Evolutionary conservation across 2,888 invertebrate genomes (phyloP).

Genomic region (Caenorhabditis wallacei): DNA sequence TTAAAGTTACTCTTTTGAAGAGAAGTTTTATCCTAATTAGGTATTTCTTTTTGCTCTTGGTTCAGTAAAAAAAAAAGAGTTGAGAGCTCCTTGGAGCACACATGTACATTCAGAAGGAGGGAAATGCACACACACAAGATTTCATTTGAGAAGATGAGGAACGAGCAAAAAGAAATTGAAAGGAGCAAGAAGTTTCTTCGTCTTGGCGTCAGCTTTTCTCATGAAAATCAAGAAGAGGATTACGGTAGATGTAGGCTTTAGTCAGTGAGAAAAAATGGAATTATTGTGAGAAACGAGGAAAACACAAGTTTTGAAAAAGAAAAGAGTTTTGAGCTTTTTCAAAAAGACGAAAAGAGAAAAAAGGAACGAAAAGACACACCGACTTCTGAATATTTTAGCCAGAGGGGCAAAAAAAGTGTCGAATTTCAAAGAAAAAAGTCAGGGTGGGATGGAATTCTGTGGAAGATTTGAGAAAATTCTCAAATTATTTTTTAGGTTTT

Average conservation of each 20-base stretch:
- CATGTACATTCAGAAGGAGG: not conserved
- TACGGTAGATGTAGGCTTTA: not conserved
- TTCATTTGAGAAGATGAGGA: constrained; percentile 41
- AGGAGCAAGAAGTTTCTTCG: constrained; percentile 11
- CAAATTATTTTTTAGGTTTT: not conserved
- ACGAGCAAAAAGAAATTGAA: constrained; percentile 2
- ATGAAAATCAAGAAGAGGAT: constrained; percentile 13
- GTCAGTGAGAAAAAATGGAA: not conserved
- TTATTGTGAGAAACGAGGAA: constrained; percentile 8
- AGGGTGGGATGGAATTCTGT: constrained; percentile 11
- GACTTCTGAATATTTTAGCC: constrained; percentile 19
- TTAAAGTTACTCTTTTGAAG: not conserved
- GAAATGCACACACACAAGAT: constrained; percentile 16
- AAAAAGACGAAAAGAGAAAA: constrained; percentile 5
- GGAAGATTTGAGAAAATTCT: not conserved
- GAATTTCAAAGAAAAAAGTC: constrained; percentile 29
- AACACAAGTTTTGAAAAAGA: constrained; percentile 17
- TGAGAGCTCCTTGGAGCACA: not conserved
- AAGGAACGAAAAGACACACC: not conserved
- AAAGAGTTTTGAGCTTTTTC: not conserved
- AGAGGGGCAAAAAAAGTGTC: constrained; percentile 45
- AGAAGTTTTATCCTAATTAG: constrained; percentile 47
- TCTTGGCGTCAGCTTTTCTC: not conserved
- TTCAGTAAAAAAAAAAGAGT: not conserved
- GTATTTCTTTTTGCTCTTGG: not conserved